A percentile compares a stretch with the other conserved stretches of the same genome.
Conservation (phyloP, 2,888 invertebrate genomes). For the Noctuana brunneofusca region DNA sequence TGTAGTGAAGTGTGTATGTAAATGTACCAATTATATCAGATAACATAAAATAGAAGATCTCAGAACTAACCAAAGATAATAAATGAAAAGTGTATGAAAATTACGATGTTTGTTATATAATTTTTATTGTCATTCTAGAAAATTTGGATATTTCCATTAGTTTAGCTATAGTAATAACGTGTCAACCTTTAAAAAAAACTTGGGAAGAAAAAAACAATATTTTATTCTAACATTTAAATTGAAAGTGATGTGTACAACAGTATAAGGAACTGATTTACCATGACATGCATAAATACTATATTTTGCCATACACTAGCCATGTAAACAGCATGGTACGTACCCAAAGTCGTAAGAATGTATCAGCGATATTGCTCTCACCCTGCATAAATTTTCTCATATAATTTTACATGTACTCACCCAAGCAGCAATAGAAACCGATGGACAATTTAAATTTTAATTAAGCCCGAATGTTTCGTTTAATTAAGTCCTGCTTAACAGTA, state of each 20-base stretch:
- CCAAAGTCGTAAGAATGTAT: constrained; percentile 75
- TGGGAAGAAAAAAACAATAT: background rate
- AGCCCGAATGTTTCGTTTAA: constrained; percentile 63
- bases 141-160: background rate
- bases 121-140: background rate
- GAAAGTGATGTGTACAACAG: constrained; percentile 14
- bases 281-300: constrained; percentile 57
- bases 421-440: constrained; percentile 78
- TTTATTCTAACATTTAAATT: constrained; percentile 1
- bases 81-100: no score
- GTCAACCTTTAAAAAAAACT: background rate
- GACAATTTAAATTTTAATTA: constrained; percentile 63
- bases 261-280: constrained; percentile 24
- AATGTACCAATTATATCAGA: no score
- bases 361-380: constrained; percentile 73
- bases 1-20: no score
- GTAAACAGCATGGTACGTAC: constrained; percentile 78
- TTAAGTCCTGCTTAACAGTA: constrained; percentile 78
- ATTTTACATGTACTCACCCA: constrained; percentile 79
- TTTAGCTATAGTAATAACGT: background rate
- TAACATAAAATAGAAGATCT: no score
- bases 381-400: constrained; percentile 71
- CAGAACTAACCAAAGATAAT: no score
- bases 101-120: background rate
- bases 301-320: constrained; percentile 63